Evolutionary conservation across 1,140 invertebrate genomes (phyloP).

Genomic region (Procambarus virginalis): DNA sequence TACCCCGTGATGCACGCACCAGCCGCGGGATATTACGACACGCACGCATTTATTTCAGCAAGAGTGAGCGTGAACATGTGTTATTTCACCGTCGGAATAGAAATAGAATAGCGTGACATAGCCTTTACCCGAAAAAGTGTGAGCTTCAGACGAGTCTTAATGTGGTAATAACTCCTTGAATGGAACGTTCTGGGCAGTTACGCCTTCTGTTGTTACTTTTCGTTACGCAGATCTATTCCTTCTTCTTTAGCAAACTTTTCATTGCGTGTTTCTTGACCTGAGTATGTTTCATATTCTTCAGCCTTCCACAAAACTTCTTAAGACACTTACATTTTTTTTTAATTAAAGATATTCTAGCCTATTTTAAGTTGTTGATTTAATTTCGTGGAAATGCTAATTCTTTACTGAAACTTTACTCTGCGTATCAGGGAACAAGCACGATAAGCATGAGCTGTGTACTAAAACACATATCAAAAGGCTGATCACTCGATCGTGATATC

Average conservation of each 20-base stretch:
- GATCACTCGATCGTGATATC: no score
- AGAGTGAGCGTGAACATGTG: background rate
- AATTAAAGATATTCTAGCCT: no score
- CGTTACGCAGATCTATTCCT: background rate
- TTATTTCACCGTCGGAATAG: background rate
- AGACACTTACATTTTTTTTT: no score
- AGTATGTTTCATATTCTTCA: no score
- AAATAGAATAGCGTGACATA: background rate
- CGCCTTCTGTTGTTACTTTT: background rate
- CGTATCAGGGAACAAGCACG: no score
- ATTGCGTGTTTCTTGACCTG: no score
- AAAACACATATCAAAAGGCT: no score
- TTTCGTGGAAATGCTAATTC: no score
- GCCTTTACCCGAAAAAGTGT: background rate
- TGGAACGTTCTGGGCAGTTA: background rate
- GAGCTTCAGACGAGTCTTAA: background rate
- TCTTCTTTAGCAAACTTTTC: background rate
- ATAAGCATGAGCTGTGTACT: no score
- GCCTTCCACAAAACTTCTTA: no score
- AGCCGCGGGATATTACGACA: background rate
- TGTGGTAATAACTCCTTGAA: background rate
- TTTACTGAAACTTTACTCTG: no score
- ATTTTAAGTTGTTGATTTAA: no score
- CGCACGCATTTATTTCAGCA: background rate
- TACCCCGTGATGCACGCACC: background rate